Evolutionary conservation across 2,797 vertebrate genomes (phyloP).

Genomic region (Dromococcyx pavoninus): DNA sequence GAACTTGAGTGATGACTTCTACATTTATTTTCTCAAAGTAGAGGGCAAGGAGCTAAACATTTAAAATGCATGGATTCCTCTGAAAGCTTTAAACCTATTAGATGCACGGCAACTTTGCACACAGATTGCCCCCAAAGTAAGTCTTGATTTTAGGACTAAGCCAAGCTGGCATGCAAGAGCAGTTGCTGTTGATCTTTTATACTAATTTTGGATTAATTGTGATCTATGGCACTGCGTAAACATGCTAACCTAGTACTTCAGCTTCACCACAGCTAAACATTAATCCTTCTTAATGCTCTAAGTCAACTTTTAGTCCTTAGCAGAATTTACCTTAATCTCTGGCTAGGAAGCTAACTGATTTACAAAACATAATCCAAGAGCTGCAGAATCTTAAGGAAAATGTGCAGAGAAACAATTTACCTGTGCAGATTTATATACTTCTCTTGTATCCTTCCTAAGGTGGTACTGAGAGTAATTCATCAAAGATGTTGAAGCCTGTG

Average conservation of each 20-base stretch:
- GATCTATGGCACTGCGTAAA: slow-evolving; percentile 96
- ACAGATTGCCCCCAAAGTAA: slow-evolving; percentile 71
- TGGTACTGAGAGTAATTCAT: background rate
- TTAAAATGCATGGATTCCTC: slow-evolving; percentile 68
- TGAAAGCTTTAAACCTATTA: slow-evolving; percentile 66
- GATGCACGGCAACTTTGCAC: slow-evolving; percentile 57
- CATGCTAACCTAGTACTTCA: slow-evolving; percentile 91
- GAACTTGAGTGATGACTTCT: background rate
- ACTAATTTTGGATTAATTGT: slow-evolving; percentile 99
- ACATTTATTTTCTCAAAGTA: slow-evolving; percentile 62
- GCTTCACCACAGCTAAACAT: slow-evolving; percentile 96
- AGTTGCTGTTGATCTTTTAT: slow-evolving; percentile 98
- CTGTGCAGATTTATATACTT: slow-evolving; percentile 37
- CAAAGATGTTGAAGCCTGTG: background rate
- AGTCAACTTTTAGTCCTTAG: slow-evolving; percentile 99
- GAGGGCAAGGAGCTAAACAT: slow-evolving; percentile 45
- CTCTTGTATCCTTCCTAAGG: background rate
- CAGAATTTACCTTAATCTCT: slow-evolving; percentile 99
- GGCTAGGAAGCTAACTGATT: slow-evolving; percentile 92
- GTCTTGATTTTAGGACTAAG: slow-evolving; percentile 88
- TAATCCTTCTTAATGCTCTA: slow-evolving; percentile 99
- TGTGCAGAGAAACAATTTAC: slow-evolving; percentile 63
- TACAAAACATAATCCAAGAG: slow-evolving; percentile 86
- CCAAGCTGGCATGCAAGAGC: slow-evolving; percentile 85
- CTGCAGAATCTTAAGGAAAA: slow-evolving; percentile 79